phyloP scores from a whole-genome alignment of 1,140 invertebrate genomes.

The Bactericera cockerelli region DNA sequence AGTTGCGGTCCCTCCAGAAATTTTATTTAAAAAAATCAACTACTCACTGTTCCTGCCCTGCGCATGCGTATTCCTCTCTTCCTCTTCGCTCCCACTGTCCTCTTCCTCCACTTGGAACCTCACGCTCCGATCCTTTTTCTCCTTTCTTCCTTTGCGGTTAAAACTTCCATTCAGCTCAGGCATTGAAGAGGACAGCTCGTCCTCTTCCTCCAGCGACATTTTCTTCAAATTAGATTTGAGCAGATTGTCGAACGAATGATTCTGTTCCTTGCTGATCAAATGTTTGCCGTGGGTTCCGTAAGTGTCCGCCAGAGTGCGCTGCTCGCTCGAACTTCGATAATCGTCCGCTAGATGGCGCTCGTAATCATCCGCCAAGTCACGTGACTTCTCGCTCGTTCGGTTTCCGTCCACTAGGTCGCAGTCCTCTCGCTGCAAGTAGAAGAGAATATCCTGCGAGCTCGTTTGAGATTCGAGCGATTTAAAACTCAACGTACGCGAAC shows the following conservation, averaged over 20 bases:
- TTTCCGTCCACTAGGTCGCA: no score
- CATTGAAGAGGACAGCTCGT: slow-evolving; percentile 2
- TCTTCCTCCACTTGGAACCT: slow-evolving; percentile 4
- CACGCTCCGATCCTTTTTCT: neutral
- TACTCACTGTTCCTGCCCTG: no score
- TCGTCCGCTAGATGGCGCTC: neutral
- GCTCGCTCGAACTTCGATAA: no score
- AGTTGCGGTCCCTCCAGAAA: no score
- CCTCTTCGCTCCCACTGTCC: neutral
- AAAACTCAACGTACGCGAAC: no score
- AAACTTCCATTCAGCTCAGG: neutral
- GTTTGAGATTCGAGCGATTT: neutral
- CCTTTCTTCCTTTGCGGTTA: neutral
- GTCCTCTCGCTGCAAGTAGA: neutral
- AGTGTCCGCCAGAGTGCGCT: neutral
- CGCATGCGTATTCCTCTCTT: no score
- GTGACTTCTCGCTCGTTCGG: neutral
- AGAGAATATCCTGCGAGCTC: neutral
- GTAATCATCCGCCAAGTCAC: neutral
- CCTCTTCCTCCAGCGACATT: neutral
- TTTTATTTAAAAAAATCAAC: no score
- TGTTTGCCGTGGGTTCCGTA: no score
- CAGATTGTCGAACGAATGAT: neutral
- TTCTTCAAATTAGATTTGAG: slow-evolving; percentile 1
- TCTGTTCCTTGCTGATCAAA: neutral